These are phyloP conservation scores for Prunella himalayana DNA, from an alignment of 2,113 vertebrate species.

Conservation along the genomic window DNA sequence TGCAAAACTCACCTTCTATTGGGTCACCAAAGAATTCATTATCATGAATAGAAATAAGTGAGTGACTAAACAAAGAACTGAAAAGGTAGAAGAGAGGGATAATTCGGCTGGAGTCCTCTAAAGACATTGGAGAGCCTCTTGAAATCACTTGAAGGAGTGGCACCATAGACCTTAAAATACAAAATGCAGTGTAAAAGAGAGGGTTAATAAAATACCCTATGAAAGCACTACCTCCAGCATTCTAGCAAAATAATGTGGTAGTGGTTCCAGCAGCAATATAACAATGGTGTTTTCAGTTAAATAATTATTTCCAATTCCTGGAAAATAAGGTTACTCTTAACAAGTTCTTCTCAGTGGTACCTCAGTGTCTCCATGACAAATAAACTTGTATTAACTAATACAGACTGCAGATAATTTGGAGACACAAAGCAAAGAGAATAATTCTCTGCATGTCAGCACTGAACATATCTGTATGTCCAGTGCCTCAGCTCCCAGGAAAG, in stretches of 20 bases:
- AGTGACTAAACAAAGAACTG: conserved; percentile 97
- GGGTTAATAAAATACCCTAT: neutral
- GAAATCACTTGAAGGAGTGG: conserved; percentile 93
- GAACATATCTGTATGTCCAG: neutral
- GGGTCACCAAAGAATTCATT: conserved; percentile 95
- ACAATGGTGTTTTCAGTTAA: neutral
- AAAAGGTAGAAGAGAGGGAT: conserved; percentile 99
- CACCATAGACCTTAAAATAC: conserved; percentile 85
- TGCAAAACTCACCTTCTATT: conserved; percentile 80
- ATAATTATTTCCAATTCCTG: neutral
- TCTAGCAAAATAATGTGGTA: neutral
- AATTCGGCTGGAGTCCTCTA: conserved; percentile 92
- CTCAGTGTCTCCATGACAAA: neutral
- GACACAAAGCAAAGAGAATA: neutral
- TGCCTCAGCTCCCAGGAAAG: neutral
- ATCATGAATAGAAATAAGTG: conserved; percentile 96
- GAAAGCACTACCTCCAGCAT: neutral
- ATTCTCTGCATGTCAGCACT: neutral
- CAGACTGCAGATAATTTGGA: neutral
- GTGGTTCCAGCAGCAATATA: neutral
- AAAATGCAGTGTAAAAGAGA: neutral
- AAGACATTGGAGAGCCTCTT: conserved; percentile 92
- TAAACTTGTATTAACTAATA: neutral
- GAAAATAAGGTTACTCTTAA: neutral
- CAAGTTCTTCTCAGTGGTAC: neutral